phyloP scores from a whole-genome alignment of 1,140 invertebrate species.

The Bombus turneri region DNA sequence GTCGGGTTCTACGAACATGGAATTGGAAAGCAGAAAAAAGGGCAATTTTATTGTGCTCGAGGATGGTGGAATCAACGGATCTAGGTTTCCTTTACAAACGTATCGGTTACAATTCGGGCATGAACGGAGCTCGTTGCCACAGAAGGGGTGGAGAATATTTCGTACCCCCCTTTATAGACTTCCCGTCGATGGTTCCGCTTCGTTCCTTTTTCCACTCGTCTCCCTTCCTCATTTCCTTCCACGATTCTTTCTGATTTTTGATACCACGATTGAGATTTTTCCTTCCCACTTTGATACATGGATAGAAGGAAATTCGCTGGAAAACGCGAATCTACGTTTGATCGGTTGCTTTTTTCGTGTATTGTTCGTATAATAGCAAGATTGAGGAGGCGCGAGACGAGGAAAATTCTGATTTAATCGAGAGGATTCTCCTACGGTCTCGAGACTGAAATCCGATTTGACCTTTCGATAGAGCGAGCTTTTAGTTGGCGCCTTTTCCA shows the following conservation, averaged over 20 bases:
- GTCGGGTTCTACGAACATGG: background rate
- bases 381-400: background rate
- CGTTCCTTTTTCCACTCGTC: background rate
- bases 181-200: background rate
- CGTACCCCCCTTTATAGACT: conserved; percentile 2
- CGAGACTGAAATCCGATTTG: conserved; percentile 61
- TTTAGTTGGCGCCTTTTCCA: conserved; percentile 81
- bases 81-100: conserved; percentile 32
- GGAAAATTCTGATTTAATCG: conserved; percentile 44
- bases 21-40: conserved; percentile 30
- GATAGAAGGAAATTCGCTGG: too few relatives aligned
- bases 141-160: background rate
- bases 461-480: conserved; percentile 74
- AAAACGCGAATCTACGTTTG: background rate
- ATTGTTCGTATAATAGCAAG: background rate
- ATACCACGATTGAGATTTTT: background rate
- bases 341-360: background rate
- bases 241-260: background rate
- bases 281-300: too few relatives aligned
- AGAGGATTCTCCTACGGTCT: conserved; percentile 16
- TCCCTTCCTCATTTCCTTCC: background rate
- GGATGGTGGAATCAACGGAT: conserved; percentile 20
- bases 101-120: conserved; percentile 45
- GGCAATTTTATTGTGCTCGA: conserved; percentile 54
- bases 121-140: conserved; percentile 2